These are phyloP conservation scores for Grammatotria lemairii DNA, from an alignment of 2,113 vertebrate genomes.

Conservation along the genomic window DNA sequence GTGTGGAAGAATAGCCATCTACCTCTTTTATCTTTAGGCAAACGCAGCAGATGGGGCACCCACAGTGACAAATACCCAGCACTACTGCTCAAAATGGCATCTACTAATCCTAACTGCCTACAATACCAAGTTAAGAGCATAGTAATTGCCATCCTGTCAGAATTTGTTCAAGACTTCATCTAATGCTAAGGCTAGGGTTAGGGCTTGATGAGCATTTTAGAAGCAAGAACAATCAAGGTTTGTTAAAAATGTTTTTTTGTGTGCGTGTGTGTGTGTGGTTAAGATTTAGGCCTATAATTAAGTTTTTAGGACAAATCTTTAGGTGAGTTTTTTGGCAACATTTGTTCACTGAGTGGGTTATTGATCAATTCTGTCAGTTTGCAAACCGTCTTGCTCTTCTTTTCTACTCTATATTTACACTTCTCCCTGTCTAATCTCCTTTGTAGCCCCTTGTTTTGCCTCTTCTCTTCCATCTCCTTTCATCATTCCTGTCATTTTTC, in stretches of 20 bases:
- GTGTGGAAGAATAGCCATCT: background rate
- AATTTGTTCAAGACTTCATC: slow-evolving; percentile 48
- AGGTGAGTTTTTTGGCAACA: slow-evolving; percentile 17
- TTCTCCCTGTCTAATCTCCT: slow-evolving; percentile 4
- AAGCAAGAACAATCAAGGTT: slow-evolving; percentile 46
- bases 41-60: slow-evolving; percentile 24
- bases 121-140: slow-evolving; percentile 55
- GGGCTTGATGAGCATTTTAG: slow-evolving; percentile 42
- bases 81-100: slow-evolving; percentile 32
- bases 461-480: background rate
- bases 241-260: slow-evolving; percentile 28
- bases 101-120: slow-evolving; percentile 45
- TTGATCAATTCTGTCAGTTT: slow-evolving; percentile 45
- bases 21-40: slow-evolving; percentile 30
- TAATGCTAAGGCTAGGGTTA: slow-evolving; percentile 14
- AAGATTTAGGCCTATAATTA: slow-evolving; percentile 50
- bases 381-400: background rate
- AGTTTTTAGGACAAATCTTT: slow-evolving; percentile 39
- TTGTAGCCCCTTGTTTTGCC: background rate
- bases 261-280: background rate
- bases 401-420: background rate
- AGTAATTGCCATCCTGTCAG: slow-evolving; percentile 62
- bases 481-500: background rate
- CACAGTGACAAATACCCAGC: slow-evolving; percentile 37
- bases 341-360: slow-evolving; percentile 35